Evolutionary conservation across 2,888 invertebrate species (phyloP), one percentile per base, ranked within the genome.

Genomic region (Epirrhoe alternata): DNA sequence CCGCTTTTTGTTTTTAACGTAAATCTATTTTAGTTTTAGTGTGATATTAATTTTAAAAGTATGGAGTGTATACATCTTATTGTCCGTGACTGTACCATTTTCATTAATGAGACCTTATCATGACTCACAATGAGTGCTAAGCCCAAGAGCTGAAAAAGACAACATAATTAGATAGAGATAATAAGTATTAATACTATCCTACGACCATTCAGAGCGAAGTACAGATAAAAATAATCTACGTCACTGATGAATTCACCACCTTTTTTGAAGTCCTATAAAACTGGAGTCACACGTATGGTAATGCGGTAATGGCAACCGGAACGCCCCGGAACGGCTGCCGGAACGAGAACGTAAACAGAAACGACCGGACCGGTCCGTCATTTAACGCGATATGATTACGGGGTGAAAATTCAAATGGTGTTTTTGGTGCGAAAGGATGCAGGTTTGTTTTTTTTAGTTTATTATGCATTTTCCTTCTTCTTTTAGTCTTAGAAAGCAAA

Each of bases 231-330:
- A 12, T 12, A 42, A 42, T 42, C 38, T 45, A 45, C 45, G 31
- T n/a, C 42, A 33, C 45, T 31, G 16, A 57, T 12, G 47, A 45
- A 53, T 49, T 35, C 17, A 7, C 24, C 51, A 24, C 24, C 38
- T 17, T 54, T 54, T 54, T 54, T 38, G 10, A 31, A 52, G 49
- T 47, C 5, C 31, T 24, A 38, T 57, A 64, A 63, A 63, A 61
- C 59, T 56, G 57, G 52, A 60, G 42, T 53, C 38, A 53, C 52
- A 24, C 60, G 57, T 64, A 64, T 58, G 66, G 64, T 64, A 66
- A 74, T 77, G 76, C 75, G 76, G 74, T 77, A 83, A 84, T 80
- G 79, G 79, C 67, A 70, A 78, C 82, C 79, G 82, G 81, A 78
- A 74, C 74, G 70, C 60, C 62, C 64, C 64, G 69, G 68, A 62